phyloP scores from a whole-genome alignment of 2,113 vertebrate genomes.

The Ammospiza caudacuta region DNA sequence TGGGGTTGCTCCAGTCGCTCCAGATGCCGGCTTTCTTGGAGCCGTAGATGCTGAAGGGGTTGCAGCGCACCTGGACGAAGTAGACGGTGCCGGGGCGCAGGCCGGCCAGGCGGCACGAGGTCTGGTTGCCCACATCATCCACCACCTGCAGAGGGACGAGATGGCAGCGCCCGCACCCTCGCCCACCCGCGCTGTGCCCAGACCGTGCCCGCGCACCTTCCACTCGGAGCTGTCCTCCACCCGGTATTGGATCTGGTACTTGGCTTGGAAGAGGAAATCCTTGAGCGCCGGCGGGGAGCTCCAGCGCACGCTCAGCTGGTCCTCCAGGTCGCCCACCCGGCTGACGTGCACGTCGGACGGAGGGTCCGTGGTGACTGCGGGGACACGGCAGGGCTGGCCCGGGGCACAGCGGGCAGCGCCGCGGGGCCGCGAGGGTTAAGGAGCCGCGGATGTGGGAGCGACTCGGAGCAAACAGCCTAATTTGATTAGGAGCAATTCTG shows the following conservation, averaged over 20 bases:
- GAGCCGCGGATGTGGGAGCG: not conserved
- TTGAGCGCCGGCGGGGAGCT: conserved; percentile 88
- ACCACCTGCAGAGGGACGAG: conserved; percentile 81
- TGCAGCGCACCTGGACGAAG: conserved; percentile 97
- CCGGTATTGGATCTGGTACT: conserved; percentile 96
- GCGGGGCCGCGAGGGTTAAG: conserved; percentile 57
- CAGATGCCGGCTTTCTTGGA: conserved; percentile 96
- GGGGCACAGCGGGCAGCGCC: not conserved
- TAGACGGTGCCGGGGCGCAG: conserved; percentile 93
- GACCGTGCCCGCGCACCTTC: conserved; percentile 79
- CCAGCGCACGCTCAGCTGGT: conserved; percentile 95
- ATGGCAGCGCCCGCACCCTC: rapidly evolving
- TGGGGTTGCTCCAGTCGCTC: conserved; percentile 98
- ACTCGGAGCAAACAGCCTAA: conserved; percentile 46
- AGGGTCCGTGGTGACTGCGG: conserved; percentile 92
- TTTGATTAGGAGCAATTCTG: conserved; percentile 74
- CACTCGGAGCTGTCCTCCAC: conserved; percentile 93
- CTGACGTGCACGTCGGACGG: conserved; percentile 89
- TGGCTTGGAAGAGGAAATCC: conserved; percentile 95
- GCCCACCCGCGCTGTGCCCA: rapidly evolving
- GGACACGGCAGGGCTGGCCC: not conserved
- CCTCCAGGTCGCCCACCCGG: conserved; percentile 89
- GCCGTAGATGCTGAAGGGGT: conserved; percentile 94
- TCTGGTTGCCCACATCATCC: conserved; percentile 95
- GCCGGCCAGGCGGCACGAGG: conserved; percentile 91